A percentile compares a stretch with the other conserved stretches of the same genome.
Conservation (phyloP, 2,113 vertebrate species). For the Seriola dumerili region DNA sequence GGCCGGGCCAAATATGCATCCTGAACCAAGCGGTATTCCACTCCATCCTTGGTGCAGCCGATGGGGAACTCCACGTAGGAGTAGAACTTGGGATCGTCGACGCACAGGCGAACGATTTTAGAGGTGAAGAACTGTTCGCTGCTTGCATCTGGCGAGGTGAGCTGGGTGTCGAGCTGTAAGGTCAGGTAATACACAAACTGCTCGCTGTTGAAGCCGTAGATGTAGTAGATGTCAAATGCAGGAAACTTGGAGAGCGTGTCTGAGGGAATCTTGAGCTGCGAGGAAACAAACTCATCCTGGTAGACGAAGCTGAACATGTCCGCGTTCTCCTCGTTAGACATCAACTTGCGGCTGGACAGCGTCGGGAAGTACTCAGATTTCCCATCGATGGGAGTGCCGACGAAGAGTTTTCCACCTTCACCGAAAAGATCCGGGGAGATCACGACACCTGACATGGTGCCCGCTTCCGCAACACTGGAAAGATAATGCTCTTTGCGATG, state of each 20-base stretch:
- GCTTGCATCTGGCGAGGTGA: slow-evolving; percentile 92
- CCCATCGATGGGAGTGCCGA: slow-evolving; percentile 95
- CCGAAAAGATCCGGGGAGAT: slow-evolving; percentile 88
- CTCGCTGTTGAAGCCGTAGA: slow-evolving; percentile 97
- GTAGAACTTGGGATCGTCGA: slow-evolving; percentile 97
- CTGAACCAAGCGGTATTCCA: slow-evolving; percentile 96
- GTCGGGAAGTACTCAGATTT: slow-evolving; percentile 98
- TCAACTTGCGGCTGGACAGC: slow-evolving; percentile 94
- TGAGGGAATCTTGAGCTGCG: slow-evolving; percentile 97
- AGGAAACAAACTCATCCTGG: slow-evolving; percentile 98
- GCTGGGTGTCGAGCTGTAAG: slow-evolving; percentile 95
- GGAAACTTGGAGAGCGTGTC: slow-evolving; percentile 98
- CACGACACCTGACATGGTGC: slow-evolving; percentile 97
- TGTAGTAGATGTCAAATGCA: slow-evolving; percentile 97
- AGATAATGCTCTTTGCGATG: slow-evolving; percentile 99
- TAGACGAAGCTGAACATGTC: slow-evolving; percentile 99
- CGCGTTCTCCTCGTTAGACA: slow-evolving; percentile 95
- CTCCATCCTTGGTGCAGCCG: slow-evolving; percentile 93
- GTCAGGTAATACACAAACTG: slow-evolving; percentile 98
- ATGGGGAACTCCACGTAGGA: slow-evolving; percentile 98
- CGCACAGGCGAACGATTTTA: slow-evolving; percentile 95
- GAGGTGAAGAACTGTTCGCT: slow-evolving; percentile 98
- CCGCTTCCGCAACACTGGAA: slow-evolving; percentile 93
- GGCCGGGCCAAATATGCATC: slow-evolving; percentile 94
- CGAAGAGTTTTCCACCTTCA: slow-evolving; percentile 92